Conservation (phyloP, 2,888 invertebrate genomes). For the Diachrysia chrysitis region DNA sequence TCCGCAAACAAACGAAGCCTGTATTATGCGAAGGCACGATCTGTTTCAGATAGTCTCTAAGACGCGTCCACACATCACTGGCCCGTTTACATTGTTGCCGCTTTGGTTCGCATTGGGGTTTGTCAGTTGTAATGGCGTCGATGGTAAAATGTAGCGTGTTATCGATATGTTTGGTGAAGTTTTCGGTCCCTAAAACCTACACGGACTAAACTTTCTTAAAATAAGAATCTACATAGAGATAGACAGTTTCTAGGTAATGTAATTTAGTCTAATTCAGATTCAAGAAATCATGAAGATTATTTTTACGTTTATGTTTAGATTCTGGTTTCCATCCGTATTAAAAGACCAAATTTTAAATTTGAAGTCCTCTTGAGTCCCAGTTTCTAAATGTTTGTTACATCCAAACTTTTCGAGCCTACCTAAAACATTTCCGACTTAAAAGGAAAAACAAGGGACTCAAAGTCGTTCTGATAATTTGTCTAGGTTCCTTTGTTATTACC, state of each 20-base stretch:
- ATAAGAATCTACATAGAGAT: too few species aligned
- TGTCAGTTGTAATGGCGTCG: neutral
- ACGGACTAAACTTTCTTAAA: too few species aligned
- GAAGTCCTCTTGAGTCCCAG: neutral
- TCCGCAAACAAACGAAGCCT: conserved; percentile 58
- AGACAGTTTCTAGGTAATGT: too few species aligned
- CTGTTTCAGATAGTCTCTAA: conserved; percentile 50
- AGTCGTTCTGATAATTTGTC: conserved; percentile 6
- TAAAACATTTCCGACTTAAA: neutral
- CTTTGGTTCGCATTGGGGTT: too few species aligned
- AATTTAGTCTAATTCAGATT: too few species aligned
- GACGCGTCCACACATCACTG: conserved; percentile 32
- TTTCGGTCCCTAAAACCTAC: too few species aligned
- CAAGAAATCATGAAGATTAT: too few species aligned
- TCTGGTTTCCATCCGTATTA: neutral
- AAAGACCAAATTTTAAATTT: conserved; percentile 1
- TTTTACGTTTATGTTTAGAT: too few species aligned
- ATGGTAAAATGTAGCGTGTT: neutral
- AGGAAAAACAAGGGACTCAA: neutral
- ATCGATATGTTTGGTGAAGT: neutral
- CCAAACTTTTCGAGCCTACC: neutral
- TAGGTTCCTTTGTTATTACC: conserved; percentile 11
- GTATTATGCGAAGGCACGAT: conserved; percentile 64
- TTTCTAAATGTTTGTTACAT: neutral
- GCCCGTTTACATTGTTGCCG: conserved; percentile 3